phyloP scores from a whole-genome alignment of 2,888 invertebrate species.

The Phorcus lineatus region DNA sequence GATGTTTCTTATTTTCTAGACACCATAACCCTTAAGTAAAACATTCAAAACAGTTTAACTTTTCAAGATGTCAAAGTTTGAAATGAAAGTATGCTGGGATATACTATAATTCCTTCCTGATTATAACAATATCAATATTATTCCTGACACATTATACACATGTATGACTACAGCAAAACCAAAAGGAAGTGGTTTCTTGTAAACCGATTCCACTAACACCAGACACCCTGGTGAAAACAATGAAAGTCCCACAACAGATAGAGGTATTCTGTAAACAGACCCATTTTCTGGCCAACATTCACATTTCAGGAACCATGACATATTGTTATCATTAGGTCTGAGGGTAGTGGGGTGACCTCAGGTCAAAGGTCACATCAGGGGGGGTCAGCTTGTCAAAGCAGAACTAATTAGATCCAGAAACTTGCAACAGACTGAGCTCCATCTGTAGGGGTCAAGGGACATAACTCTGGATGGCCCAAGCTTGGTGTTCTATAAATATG shows the following conservation, averaged over 20 bases:
- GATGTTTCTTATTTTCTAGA: too few species aligned
- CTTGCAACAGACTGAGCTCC: neutral
- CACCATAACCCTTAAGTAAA: too few species aligned
- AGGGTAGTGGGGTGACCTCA: neutral
- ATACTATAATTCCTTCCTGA: too few species aligned
- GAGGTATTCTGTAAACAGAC: neutral
- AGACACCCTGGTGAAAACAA: neutral
- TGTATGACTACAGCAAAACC: too few species aligned
- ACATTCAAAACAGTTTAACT: too few species aligned
- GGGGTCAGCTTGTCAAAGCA: conserved; percentile 5
- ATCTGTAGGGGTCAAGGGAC: neutral
- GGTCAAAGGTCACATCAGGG: neutral
- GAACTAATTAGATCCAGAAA: conserved; percentile 5
- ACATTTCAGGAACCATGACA: neutral
- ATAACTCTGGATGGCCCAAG: neutral
- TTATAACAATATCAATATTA: too few species aligned
- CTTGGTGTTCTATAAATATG: too few species aligned
- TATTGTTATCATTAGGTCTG: neutral
- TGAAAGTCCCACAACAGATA: neutral
- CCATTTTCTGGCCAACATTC: neutral
- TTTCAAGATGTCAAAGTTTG: too few species aligned
- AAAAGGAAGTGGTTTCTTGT: too few species aligned
- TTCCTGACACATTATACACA: too few species aligned
- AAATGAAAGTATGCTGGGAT: too few species aligned
- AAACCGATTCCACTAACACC: too few species aligned